Evolutionary conservation across 2,113 vertebrate genomes (phyloP), one percentile per base, ranked within the genome.

Genomic region (Thinocorus orbignyianus): DNA sequence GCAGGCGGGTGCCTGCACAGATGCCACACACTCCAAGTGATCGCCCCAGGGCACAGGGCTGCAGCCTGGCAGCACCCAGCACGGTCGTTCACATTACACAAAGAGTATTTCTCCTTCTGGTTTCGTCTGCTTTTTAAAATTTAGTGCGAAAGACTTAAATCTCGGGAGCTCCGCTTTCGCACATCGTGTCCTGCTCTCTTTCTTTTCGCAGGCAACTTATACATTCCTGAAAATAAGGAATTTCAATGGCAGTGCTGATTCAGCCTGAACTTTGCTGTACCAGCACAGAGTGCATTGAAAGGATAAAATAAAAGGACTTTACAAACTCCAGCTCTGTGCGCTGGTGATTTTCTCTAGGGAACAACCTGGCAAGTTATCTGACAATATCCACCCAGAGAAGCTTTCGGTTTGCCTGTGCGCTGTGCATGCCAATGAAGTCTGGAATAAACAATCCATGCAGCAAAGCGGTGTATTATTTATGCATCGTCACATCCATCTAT

Each of bases 321-420:
- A 88, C 90, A 88, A 86, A 92, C 18, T 72, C 54, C 58, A 89
- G 37, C 71, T 94, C 95, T 46, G 31, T 95, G 61, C 85, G 70
- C 80, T 55, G 71, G 79, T 25, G 51, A 39, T 70, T 92, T 86
- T 88, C 82, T 90, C 84, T n/a, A 44, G 48, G 51, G 80, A 90
- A 37, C 52, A 88, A 90, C 58, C 92, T 88, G 76, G 58, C 82
- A 81, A 82, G 44, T 25, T 64, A 73, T 71, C 84, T 81, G 55
- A 84, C 81, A 88, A 86, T 86, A 81, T 57, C n/a, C 90, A 77
- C 65, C 78, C 85, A 81, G 73, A 95, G 84, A 42, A 73, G 86
- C 77, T 64, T 33, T 92, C 1, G 1, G 60, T 64, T 78, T 69
- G 60, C 46, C 52, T 70, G 24, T 61, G 72, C 30, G 52, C 65